These are phyloP conservation scores for Dermatemys mawii DNA, from an alignment of 2,113 vertebrate genomes.

Conservation along the genomic window DNA sequence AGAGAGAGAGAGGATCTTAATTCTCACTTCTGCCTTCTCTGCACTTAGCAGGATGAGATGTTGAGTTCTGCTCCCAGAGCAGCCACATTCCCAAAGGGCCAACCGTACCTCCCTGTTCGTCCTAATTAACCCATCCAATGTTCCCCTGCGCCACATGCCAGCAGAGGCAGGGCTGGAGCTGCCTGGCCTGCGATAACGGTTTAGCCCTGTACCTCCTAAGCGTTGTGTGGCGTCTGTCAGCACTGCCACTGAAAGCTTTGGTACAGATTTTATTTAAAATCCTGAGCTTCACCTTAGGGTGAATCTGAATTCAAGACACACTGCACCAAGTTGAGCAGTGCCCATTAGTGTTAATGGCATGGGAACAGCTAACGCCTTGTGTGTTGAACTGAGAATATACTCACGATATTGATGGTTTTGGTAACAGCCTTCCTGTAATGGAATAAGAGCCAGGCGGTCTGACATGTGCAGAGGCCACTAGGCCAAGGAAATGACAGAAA, in stretches of 20 bases:
- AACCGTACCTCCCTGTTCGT: neutral
- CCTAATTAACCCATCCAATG: neutral
- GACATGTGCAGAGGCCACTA: neutral
- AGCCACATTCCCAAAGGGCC: neutral
- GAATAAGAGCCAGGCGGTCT: neutral
- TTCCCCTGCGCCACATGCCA: neutral
- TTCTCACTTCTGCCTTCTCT: neutral
- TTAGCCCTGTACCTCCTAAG: neutral
- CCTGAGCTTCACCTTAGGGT: neutral
- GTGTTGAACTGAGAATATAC: fast-evolving
- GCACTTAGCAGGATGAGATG: neutral
- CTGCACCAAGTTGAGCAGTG: neutral
- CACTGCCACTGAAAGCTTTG: neutral
- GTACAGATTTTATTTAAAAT: neutral
- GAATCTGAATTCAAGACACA: neutral
- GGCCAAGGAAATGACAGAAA: fast-evolving
- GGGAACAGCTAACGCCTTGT: fast-evolving
- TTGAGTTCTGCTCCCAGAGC: neutral
- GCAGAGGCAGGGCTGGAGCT: neutral
- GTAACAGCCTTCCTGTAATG: neutral
- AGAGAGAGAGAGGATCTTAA: too few relatives aligned
- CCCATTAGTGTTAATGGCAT: fast-evolving
- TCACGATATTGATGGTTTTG: fast-evolving
- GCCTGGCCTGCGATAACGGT: neutral
- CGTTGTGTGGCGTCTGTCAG: neutral